A percentile compares a stretch with the other conserved stretches of the same genome.
Conservation (phyloP, 2,797 vertebrate genomes). For the Myotis planiceps region DNA sequence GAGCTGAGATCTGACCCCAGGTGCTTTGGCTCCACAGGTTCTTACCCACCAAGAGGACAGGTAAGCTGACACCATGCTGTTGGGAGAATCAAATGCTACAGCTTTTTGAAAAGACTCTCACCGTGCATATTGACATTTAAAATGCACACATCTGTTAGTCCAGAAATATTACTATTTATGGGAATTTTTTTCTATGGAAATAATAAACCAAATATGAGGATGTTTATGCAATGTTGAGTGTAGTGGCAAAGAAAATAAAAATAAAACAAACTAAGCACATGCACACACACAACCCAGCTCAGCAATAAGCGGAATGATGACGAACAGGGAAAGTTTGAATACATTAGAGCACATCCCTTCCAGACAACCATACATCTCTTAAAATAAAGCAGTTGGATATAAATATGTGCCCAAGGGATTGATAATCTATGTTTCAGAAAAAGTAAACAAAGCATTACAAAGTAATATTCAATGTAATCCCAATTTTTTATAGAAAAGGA, state of each 20-base stretch:
- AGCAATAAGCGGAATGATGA: not conserved
- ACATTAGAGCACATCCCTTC: not conserved
- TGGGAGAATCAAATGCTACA: not conserved
- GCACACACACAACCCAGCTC: not conserved
- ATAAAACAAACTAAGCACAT: not conserved
- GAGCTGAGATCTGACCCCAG: not conserved
- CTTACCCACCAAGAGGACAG: not conserved
- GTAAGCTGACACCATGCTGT: not conserved
- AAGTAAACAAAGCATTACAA: not conserved
- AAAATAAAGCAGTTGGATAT: not conserved
- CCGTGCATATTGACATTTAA: not conserved
- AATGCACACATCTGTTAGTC: not conserved
- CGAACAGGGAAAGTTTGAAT: not conserved
- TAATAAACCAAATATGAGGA: not conserved
- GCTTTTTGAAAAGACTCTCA: not conserved
- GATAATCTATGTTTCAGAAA: not conserved
- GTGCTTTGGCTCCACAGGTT: accelerated
- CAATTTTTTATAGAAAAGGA: not conserved
- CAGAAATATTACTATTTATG: not conserved
- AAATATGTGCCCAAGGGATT: not conserved
- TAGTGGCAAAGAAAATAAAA: not conserved
- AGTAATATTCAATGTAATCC: not conserved
- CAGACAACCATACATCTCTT: not conserved
- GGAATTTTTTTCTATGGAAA: not conserved
- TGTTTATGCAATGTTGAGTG: not conserved